A percentile compares a stretch with the other conserved stretches of the same genome.
These are phyloP conservation scores for Erebia aethiops DNA, from an alignment of 2,888 invertebrate species.

Conservation along the genomic window DNA sequence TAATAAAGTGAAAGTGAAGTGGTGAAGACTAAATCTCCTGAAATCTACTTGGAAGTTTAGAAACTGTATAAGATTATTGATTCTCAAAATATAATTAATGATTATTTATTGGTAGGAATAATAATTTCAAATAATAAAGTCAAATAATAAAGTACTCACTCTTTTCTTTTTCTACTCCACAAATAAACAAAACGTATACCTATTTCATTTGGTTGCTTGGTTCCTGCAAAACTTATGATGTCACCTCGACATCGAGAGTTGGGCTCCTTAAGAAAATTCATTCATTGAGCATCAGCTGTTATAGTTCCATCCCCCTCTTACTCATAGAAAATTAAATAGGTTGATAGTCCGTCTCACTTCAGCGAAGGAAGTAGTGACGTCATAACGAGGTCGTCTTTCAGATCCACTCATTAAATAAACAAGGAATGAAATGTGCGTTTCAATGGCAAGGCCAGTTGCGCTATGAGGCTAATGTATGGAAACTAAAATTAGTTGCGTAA, in stretches of 20 bases:
- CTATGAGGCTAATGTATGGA: not conserved
- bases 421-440: slow-evolving; percentile 59
- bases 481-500: not conserved
- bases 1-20: too few relatives aligned
- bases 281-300: slow-evolving; percentile 69
- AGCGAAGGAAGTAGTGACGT: slow-evolving; percentile 70
- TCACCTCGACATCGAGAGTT: slow-evolving; percentile 30
- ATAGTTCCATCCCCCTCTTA: slow-evolving; percentile 50
- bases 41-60: too few relatives aligned
- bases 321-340: slow-evolving; percentile 39
- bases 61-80: too few relatives aligned
- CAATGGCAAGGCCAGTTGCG: slow-evolving; percentile 40
- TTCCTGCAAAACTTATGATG: slow-evolving; percentile 33
- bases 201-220: not conserved
- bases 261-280: slow-evolving; percentile 66
- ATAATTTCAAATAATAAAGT: too few relatives aligned
- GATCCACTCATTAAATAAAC: slow-evolving; percentile 81
- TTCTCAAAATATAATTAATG: too few relatives aligned
- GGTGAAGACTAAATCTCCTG: too few relatives aligned
- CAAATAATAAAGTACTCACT: too few relatives aligned
- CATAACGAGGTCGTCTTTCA: slow-evolving; percentile 77
- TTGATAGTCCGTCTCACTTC: slow-evolving; percentile 54
- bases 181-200: not conserved
- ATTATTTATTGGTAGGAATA: too few relatives aligned
- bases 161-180: too few relatives aligned